Percentiles rank a stretch among this genome's conserved stretches.
Conservation (phyloP, 2,888 invertebrate genomes). For the Dasysyrphus tricinctus region DNA sequence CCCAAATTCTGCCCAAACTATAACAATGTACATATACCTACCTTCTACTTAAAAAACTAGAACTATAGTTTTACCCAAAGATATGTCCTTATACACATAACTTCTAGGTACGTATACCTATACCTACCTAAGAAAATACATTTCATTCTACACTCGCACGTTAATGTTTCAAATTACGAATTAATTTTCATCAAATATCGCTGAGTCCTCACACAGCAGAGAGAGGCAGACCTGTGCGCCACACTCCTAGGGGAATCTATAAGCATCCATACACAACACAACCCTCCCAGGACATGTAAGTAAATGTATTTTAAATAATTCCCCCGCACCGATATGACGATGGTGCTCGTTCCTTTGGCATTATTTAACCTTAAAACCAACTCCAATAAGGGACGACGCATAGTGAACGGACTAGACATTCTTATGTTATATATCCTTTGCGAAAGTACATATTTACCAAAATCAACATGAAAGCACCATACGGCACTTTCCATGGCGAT, state of each 20-base stretch:
- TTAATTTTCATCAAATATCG: constrained; percentile 75
- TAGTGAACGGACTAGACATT: constrained; percentile 75
- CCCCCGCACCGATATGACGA: background rate
- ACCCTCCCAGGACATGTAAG: constrained; percentile 71
- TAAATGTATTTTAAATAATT: constrained; percentile 76
- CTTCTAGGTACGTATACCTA: background rate
- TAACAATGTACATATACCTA: constrained; percentile 1
- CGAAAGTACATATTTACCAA: constrained; percentile 66
- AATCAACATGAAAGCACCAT: constrained; percentile 74
- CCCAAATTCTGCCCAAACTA: background rate
- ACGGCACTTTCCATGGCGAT: constrained; percentile 75
- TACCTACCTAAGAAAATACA: background rate
- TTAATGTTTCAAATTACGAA: constrained; percentile 75
- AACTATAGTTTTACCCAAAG: constrained; percentile 9
- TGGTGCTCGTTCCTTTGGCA: constrained; percentile 6
- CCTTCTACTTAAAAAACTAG: constrained; percentile 17
- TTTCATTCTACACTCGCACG: constrained; percentile 47
- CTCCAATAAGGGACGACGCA: constrained; percentile 48
- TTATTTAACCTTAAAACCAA: constrained; percentile 74
- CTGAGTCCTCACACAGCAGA: constrained; percentile 38
- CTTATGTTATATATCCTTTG: constrained; percentile 58
- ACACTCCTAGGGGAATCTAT: constrained; percentile 52
- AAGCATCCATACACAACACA: constrained; percentile 62
- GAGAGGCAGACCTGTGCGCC: constrained; percentile 30
- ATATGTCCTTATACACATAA: background rate